Conservation (phyloP, 2,797 vertebrate genomes). For the Poeciliopsis paucimaculata region DNA sequence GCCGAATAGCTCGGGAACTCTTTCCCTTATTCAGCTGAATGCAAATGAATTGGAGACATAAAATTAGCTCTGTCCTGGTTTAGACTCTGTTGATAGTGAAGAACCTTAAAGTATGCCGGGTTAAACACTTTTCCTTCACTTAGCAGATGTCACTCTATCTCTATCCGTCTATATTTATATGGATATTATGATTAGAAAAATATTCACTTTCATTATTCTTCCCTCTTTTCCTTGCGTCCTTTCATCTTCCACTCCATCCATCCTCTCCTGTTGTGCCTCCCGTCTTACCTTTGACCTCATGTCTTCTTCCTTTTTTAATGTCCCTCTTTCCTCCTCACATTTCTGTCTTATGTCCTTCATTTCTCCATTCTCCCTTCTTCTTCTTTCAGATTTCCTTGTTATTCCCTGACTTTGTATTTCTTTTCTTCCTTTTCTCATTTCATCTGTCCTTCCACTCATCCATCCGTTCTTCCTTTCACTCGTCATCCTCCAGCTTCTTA, state of each 20-base stretch:
- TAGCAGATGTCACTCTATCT: not conserved
- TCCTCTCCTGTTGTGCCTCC: no score
- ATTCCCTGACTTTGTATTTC: not conserved
- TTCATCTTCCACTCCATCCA: not conserved
- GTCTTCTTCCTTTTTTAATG: constrained; percentile 12
- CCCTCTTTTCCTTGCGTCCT: not conserved
- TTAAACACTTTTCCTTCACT: constrained; percentile 21
- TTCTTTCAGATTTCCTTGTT: no score
- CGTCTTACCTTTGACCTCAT: not conserved
- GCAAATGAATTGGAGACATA: constrained; percentile 38
- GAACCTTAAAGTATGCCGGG: constrained; percentile 9
- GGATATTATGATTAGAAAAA: no score
- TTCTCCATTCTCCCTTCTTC: not conserved
- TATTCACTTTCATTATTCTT: not conserved
- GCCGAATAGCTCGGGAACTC: constrained; percentile 20
- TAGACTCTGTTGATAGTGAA: constrained; percentile 38
- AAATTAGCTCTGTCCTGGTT: constrained; percentile 36
- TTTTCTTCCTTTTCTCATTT: not conserved
- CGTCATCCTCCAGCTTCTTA: not conserved
- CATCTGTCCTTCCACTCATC: not conserved
- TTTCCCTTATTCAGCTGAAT: constrained; percentile 24
- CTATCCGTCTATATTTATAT: not conserved
- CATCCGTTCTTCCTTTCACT: not conserved
- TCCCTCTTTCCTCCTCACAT: not conserved
- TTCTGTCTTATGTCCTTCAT: not conserved